phyloP scores from a whole-genome alignment of 2,113 vertebrate species.

The Rynchops niger region DNA sequence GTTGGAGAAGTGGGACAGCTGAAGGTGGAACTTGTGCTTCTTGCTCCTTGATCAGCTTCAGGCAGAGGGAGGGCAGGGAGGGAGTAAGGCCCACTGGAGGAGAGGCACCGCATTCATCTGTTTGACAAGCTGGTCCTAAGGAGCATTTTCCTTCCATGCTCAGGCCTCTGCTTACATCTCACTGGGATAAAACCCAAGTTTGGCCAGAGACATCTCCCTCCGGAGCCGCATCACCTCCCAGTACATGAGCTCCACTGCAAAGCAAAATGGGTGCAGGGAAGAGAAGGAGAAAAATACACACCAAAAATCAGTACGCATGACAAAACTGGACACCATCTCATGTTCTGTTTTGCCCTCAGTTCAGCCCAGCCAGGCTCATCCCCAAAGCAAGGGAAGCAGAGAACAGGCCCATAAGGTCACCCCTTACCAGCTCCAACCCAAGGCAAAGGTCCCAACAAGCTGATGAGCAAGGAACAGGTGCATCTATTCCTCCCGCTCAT shows the following conservation, averaged over 20 bases:
- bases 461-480: not conserved
- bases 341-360: not conserved
- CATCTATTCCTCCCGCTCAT: not conserved
- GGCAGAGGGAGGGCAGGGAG: not conserved
- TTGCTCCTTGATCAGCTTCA: not conserved
- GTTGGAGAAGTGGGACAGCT: not conserved
- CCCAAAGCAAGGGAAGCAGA: not conserved
- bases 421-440: not conserved
- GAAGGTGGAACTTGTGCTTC: not conserved
- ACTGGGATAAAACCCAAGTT: conserved; percentile 89
- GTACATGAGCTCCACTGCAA: conserved; percentile 92
- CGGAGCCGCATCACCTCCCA: conserved; percentile 93
- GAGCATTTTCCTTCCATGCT: not conserved
- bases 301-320: not conserved
- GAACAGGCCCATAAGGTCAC: not conserved
- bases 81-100: not conserved
- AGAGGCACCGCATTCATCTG: not conserved
- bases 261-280: not conserved
- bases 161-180: conserved; percentile 73
- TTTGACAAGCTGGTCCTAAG: not conserved
- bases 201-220: conserved; percentile 92
- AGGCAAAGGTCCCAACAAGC: not conserved
- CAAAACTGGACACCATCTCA: not conserved
- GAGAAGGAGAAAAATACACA: too few species aligned
- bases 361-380: not conserved